Evolutionary conservation across 2,797 vertebrate genomes (phyloP).

Genomic region (Myripristis jacobus): DNA sequence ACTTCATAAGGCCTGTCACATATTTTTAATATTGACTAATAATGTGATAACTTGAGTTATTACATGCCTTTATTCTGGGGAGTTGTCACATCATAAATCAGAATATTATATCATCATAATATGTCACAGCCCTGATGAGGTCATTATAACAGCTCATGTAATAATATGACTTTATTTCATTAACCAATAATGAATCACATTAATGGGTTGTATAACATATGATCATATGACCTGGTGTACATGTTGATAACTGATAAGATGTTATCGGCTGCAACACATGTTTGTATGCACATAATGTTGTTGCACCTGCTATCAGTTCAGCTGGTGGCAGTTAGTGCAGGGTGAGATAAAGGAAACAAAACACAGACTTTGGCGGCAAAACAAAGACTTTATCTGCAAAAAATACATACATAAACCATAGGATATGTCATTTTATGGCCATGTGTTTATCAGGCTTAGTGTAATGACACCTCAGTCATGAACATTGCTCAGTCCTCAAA

Average conservation of each 20-base stretch:
- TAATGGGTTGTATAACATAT: not conserved
- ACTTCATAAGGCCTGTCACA: too few species aligned
- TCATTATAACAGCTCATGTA: not conserved
- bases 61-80: too few species aligned
- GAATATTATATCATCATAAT: too few species aligned
- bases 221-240: too few species aligned
- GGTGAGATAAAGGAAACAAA: conserved; percentile 33
- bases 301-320: conserved; percentile 37
- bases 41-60: too few species aligned
- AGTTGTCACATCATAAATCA: too few species aligned
- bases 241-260: too few species aligned
- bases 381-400: conserved; percentile 31
- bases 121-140: not conserved
- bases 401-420: not conserved
- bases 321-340: conserved; percentile 15
- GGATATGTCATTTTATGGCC: not conserved
- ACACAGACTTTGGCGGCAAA: too few species aligned
- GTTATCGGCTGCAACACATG: conserved; percentile 23
- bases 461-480: not conserved
- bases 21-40: too few species aligned
- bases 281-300: conserved; percentile 11
- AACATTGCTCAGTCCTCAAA: not conserved
- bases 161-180: not conserved
- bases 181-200: not conserved
- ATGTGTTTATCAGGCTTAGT: not conserved